Evolutionary conservation across 2,888 invertebrate species (phyloP).

Genomic region (Strigamia transsilvanica): DNA sequence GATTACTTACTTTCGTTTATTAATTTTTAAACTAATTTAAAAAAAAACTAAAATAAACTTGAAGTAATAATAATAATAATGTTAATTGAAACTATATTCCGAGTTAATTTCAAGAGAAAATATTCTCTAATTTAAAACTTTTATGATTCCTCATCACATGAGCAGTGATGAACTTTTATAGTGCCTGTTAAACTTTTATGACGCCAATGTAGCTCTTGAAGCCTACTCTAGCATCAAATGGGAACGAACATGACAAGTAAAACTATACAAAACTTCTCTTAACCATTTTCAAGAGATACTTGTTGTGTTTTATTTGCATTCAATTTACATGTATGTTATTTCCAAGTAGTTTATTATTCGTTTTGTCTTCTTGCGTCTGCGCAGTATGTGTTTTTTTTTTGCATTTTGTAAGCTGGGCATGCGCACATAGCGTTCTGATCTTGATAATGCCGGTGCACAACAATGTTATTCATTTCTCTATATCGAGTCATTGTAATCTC

Average conservation of each 20-base stretch:
- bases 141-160: conserved; percentile 19
- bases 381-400: too few relatives aligned
- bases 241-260: conserved; percentile 14
- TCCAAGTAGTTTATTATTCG: too few relatives aligned
- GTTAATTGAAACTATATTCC: not conserved
- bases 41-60: too few relatives aligned
- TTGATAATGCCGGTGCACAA: too few relatives aligned
- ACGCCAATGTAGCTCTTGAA: conserved; percentile 29
- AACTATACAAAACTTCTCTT: conserved; percentile 17
- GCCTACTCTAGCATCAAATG: conserved; percentile 8
- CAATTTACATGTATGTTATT: too few relatives aligned
- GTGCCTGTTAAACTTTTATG: conserved; percentile 29
- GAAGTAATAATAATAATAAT: not conserved
- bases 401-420: too few relatives aligned
- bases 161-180: conserved; percentile 38
- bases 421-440: too few relatives aligned
- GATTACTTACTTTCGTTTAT: not conserved
- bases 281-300: not conserved
- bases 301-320: not conserved
- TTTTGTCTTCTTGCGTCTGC: too few relatives aligned
- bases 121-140: conserved; percentile 5
- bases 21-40: not conserved
- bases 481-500: too few relatives aligned
- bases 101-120: conserved; percentile 5
- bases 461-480: too few relatives aligned